Conservation (phyloP, 2,113 vertebrate genomes). For the Thinocorus orbignyianus region DNA sequence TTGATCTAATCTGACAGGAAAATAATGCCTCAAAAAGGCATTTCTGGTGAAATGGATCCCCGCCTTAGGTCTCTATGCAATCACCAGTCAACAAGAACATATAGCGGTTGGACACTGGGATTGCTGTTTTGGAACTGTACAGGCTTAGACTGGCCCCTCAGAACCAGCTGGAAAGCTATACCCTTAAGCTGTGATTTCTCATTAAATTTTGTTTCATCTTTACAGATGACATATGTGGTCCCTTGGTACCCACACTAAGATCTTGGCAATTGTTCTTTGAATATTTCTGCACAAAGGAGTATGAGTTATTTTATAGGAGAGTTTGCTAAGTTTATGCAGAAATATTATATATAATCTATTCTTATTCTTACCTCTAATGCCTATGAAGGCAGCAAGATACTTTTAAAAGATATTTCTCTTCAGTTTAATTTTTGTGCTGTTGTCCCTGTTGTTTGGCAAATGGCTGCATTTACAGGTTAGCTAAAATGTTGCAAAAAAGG, state of each 20-base stretch:
- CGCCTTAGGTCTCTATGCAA: not conserved
- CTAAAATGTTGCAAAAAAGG: not conserved
- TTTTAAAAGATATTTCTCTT: not conserved
- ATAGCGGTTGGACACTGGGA: not conserved
- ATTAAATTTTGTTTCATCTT: not conserved
- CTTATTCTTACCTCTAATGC: not conserved
- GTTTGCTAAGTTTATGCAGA: not conserved
- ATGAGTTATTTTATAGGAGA: not conserved
- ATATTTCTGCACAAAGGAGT: not conserved
- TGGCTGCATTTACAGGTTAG: not conserved
- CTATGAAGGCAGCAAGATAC: not conserved
- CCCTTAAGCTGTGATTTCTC: not conserved
- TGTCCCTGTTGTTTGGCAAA: not conserved
- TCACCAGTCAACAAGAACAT: not conserved
- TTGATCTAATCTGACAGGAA: not conserved
- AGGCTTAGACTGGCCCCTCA: not conserved
- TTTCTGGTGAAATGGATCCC: not conserved
- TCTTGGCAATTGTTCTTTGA: not conserved
- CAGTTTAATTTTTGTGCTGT: not conserved
- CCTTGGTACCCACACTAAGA: not conserved
- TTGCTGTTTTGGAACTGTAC: not conserved
- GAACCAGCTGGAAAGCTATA: not conserved
- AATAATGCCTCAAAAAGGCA: not conserved
- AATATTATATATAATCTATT: not conserved
- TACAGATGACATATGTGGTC: fast-evolving